These are phyloP conservation scores for Epizoanthus stellaris DNA, from an alignment of 92 coral and sea anemone species.

Conservation along the genomic window DNA sequence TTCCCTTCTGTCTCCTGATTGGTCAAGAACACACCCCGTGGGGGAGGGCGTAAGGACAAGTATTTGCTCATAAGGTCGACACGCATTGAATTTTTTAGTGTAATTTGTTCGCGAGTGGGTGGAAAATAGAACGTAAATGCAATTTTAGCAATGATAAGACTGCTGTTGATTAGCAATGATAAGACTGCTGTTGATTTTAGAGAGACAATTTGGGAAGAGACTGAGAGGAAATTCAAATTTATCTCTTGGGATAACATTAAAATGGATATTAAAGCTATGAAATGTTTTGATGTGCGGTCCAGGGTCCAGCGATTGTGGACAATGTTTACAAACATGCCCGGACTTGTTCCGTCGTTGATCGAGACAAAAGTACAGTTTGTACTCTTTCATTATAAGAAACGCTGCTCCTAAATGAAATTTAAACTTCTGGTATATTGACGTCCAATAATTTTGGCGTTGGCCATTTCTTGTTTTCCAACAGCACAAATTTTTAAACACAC, in stretches of 20 bases:
- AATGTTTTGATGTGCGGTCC: slow-evolving; percentile 5
- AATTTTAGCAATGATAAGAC: neutral
- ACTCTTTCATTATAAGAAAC: neutral
- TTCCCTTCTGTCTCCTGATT: slow-evolving; percentile 42
- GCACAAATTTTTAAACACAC: neutral
- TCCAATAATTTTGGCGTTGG: neutral
- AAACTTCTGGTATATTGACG: neutral
- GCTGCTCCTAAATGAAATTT: neutral
- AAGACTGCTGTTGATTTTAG: neutral
- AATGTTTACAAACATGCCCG: slow-evolving; percentile 44
- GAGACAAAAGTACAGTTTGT: neutral
- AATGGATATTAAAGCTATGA: neutral
- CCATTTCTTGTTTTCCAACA: slow-evolving; percentile 14
- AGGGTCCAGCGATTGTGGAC: slow-evolving; percentile 16
- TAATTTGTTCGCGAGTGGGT: neutral
- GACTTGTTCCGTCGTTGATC: slow-evolving; percentile 8
- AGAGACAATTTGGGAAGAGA: no score
- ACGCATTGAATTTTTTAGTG: slow-evolving; percentile 4
- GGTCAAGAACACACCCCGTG: slow-evolving; percentile 26
- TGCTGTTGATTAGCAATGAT: neutral
- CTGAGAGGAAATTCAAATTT: neutral
- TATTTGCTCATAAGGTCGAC: neutral
- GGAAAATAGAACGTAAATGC: neutral
- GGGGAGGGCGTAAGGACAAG: slow-evolving; percentile 41
- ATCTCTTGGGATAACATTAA: neutral